Base-by-base conservation (phyloP, 2,888 invertebrate species). In the Lepidocyrtinus sp. region DNA sequence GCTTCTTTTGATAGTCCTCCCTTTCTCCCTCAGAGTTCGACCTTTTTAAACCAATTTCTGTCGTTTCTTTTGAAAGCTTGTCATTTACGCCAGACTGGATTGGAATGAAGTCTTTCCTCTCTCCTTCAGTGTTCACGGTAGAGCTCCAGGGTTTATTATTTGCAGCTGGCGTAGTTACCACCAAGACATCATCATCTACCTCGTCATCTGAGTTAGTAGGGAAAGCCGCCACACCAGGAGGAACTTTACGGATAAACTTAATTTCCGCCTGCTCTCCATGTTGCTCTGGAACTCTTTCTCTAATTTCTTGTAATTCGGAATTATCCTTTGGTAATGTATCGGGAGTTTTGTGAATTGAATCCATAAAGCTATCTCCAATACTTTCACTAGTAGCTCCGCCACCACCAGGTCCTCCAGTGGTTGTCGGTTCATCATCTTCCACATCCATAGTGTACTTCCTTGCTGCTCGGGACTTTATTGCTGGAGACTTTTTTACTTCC, bases 361-460 rank as follows among this genome's bases (percentile, higher is more conserved):
- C 85, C 83, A 84, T 83, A 59, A 84, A 36, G 65, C 84, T 84
- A 67, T 85, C 85, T 9, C 80, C 84, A 15, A 83, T 55, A 25
- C 83, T 85, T 74, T 81, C 70, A 75, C 75, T 75, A 75, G 70
- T 80, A 63, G 71, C 75, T 63, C 63, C 74, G 5, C 59, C 21
- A 19, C 21, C 59, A 3, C 21, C n/a, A n/a, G n/a, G n/a, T n/a
- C n/a, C n/a, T n/a, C n/a, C n/a, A 2, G 71, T 45, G 1, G 72
- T 68, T 59, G 72, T 17, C 15, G 71, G 45, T 15, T 78, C 65
- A 79, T 77, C 73, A 75, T 26, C 26, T 21, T 50, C 45, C 26
- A 24, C 22, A 26, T 75, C 19, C 45, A 22, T n/a, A 65, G 24
- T 19, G 65, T 46, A 17, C 36, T 21, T 59, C 25, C 12, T 24